Percentiles rank a stretch among this genome's conserved stretches.
Evolutionary conservation across 2,797 vertebrate species (phyloP).

Genomic region (Rhyacichthys aspro): DNA sequence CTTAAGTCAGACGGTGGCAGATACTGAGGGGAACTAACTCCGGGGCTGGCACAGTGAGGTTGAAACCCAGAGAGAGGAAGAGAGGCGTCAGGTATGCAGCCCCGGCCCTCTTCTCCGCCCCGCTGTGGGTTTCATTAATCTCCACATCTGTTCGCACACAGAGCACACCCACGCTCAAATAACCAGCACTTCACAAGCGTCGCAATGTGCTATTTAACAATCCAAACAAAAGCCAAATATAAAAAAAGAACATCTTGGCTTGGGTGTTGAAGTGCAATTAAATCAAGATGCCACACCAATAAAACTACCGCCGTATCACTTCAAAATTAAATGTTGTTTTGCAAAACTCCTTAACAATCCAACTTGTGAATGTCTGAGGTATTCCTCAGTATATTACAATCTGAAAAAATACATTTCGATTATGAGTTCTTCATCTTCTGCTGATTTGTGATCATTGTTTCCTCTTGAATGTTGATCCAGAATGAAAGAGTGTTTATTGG

Average conservation of each 20-base stretch:
- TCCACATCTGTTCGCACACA: conserved; percentile 44
- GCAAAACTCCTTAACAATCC: too few species aligned
- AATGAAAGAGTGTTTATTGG: too few species aligned
- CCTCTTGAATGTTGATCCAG: too few species aligned
- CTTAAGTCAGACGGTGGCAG: not conserved
- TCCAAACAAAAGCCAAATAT: conserved; percentile 15
- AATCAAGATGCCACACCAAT: not conserved
- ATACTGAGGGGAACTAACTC: too few species aligned
- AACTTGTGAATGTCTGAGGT: too few species aligned
- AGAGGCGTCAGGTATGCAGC: conserved; percentile 37
- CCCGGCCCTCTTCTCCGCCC: conserved; percentile 12
- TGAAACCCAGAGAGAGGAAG: not conserved
- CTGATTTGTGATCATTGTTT: too few species aligned
- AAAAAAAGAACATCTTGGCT: conserved; percentile 27
- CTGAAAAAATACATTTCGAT: too few species aligned
- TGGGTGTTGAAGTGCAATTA: conserved; percentile 24
- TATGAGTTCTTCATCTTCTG: too few species aligned
- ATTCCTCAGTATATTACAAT: too few species aligned
- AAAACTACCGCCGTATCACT: too few species aligned
- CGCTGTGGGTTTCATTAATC: conserved; percentile 54
- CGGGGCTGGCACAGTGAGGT: too few species aligned
- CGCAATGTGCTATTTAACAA: conserved; percentile 28
- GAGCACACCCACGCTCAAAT: conserved; percentile 36
- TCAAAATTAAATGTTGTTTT: too few species aligned
- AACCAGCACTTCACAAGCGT: conserved; percentile 16